Evolutionary conservation across 2,113 vertebrate species (phyloP), one percentile per base, ranked within the genome.

Genomic region (Morone saxatilis): DNA sequence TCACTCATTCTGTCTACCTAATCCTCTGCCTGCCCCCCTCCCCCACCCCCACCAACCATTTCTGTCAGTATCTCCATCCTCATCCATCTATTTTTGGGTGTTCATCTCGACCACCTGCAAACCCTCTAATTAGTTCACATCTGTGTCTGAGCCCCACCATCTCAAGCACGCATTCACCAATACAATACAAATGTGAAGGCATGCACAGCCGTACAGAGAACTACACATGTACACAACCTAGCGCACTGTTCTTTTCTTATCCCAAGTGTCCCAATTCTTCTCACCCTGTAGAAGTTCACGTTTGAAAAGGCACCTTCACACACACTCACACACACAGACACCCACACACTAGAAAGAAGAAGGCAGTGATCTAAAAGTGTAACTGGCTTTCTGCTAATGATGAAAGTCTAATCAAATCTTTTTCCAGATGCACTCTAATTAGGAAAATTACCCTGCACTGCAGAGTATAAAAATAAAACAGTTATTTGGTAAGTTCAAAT

Each of bases 81-180:
- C 79, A 78, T 88, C 88, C 65, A 83, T 91, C 91, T 95, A 93
- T 95, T 95, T 94, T 90, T 86, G 92, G 90, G 75, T 56, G 81
- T 83, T 92, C 84, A 92, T 94, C 84, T 83, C 86, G 75, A 95
- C 94, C 94, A 95, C 95, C 94, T 95, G 94, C 95, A 94, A 93
- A 95, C 94, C 93, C 92, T 92, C 90, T 93, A 94, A 94, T 94
- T 95, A 94, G 84, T 91, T 90, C 91, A 93, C 94, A 95, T 95
- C 95, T 95, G 95, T 91, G 93, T 94, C 86, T 88, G 76, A 81
- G 77, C 80, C 20, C 65, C 78, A 77, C 88, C 43, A 70, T 84
- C 71, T 84, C 54, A 70, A 84, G 84, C 79, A 71, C 47, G 41
- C 80, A 86, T 90, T 90, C 86, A 81, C 80, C 50, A 57, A 45